These are phyloP conservation scores for Andricus grossulariae DNA, from an alignment of 1,140 invertebrate species.

Conservation along the genomic window DNA sequence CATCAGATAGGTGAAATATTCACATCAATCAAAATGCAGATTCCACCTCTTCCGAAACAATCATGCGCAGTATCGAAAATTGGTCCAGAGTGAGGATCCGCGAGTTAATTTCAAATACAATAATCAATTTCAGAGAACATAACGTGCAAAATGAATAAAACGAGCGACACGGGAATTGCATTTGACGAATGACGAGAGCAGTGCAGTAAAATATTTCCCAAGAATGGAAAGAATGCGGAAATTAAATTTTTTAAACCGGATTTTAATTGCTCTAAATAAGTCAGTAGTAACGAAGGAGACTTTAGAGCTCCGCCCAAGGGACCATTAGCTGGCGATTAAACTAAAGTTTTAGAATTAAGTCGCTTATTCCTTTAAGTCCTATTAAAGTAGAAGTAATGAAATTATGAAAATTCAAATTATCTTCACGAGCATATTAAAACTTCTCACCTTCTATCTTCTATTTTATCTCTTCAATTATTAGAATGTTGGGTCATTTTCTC, in stretches of 20 bases:
- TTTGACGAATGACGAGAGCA: too few relatives aligned
- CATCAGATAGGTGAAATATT: too few relatives aligned
- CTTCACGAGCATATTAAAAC: slow-evolving; percentile 1
- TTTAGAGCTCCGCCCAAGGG: background rate
- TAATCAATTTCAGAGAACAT: slow-evolving; percentile 29
- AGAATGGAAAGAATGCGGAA: background rate
- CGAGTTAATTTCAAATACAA: slow-evolving; percentile 35
- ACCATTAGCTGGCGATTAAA: slow-evolving; percentile 20
- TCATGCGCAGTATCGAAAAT: slow-evolving; percentile 31
- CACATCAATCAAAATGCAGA: slow-evolving; percentile 40
- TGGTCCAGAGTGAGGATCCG: background rate
- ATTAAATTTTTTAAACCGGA: slow-evolving; percentile 5
- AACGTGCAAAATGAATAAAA: slow-evolving; percentile 25
- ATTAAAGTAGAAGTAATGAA: background rate
- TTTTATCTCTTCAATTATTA: too few relatives aligned
- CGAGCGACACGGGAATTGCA: too few relatives aligned
- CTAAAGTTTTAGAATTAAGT: slow-evolving; percentile 11
- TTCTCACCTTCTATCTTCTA: background rate
- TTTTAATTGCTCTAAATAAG: slow-evolving; percentile 3
- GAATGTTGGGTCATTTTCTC: too few relatives aligned
- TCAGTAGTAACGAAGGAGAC: background rate
- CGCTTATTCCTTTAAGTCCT: slow-evolving; percentile 17
- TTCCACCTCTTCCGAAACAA: slow-evolving; percentile 39
- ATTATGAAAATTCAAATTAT: slow-evolving; percentile 15
- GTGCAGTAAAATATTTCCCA: too few relatives aligned